Evolutionary conservation across 37 sponge, comb jelly and placozoan genomes (phyloP).

Genomic region (Theonella swinhoei): DNA sequence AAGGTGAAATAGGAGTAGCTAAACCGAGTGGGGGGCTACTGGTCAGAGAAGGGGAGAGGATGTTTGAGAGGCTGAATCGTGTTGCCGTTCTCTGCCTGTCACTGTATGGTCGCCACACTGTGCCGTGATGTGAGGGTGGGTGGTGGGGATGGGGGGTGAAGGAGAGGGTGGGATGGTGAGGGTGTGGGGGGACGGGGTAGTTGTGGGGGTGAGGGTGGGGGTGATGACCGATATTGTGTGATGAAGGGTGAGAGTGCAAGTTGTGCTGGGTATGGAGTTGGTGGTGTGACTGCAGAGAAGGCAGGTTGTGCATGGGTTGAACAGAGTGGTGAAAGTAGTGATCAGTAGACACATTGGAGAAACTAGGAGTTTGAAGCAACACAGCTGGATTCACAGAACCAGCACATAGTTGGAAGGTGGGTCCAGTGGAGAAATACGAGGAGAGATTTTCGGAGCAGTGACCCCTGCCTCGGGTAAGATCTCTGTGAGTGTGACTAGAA

Average conservation of each 20-base stretch:
- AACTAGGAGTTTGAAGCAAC: too few species aligned
- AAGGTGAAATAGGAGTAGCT: background rate
- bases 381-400: too few species aligned
- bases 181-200: background rate
- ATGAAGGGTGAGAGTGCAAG: background rate
- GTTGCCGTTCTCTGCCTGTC: background rate
- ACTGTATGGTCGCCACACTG: conserved; percentile 50
- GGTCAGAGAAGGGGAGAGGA: conserved; percentile 16
- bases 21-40: background rate
- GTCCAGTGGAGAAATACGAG: too few species aligned
- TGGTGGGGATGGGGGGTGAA: conserved; percentile 9
- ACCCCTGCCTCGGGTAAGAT: too few species aligned
- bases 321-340: background rate
- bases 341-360: background rate
- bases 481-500: too few species aligned
- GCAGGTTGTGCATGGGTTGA: too few species aligned
- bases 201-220: background rate
- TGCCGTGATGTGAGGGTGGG: background rate
- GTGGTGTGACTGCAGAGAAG: too few species aligned
- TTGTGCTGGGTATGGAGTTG: too few species aligned
- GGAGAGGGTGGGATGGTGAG: conserved; percentile 10
- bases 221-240: background rate
- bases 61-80: conserved; percentile 24
- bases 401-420: too few species aligned
- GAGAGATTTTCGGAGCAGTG: too few species aligned